A percentile compares a stretch with the other conserved stretches of the same genome.
Evolutionary conservation across 2,797 vertebrate species (phyloP).

Genomic region (Fratercula arctica): DNA sequence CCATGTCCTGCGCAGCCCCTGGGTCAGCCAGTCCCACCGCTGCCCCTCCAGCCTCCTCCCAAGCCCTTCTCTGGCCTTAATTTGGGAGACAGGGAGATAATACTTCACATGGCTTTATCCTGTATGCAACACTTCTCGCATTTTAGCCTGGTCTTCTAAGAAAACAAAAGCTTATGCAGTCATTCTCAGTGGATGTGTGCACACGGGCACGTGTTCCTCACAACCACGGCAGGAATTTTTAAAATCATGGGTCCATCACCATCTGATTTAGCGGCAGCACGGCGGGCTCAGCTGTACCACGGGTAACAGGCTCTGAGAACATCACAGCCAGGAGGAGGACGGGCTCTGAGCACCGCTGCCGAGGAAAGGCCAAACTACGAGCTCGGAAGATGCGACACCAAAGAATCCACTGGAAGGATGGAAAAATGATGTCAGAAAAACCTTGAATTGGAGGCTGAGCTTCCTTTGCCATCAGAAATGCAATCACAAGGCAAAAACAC

Average conservation of each 20-base stretch:
- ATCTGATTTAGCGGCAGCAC: fast-evolving
- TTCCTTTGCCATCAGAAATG: not conserved
- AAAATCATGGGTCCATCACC: not conserved
- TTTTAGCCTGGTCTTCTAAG: not conserved
- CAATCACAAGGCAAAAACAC: not conserved
- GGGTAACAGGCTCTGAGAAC: not conserved
- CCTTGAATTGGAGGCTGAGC: not conserved
- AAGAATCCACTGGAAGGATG: not conserved
- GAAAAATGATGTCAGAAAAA: not conserved
- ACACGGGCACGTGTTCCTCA: fast-evolving
- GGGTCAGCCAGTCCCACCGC: not conserved
- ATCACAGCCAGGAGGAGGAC: not conserved
- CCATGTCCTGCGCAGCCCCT: not conserved
- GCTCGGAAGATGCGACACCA: not conserved
- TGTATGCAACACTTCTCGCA: too few relatives aligned
- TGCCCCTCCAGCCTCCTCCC: not conserved
- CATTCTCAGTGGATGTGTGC: not conserved
- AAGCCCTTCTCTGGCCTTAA: not conserved
- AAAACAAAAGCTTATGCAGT: not conserved
- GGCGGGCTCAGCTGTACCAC: not conserved
- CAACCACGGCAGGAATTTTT: not conserved
- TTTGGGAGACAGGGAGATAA: not conserved
- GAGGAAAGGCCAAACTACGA: not conserved
- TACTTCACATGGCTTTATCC: not conserved
- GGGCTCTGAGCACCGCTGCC: not conserved